These are phyloP conservation scores for Tetrax tetrax DNA, from an alignment of 2,113 vertebrate species.

Conservation along the genomic window DNA sequence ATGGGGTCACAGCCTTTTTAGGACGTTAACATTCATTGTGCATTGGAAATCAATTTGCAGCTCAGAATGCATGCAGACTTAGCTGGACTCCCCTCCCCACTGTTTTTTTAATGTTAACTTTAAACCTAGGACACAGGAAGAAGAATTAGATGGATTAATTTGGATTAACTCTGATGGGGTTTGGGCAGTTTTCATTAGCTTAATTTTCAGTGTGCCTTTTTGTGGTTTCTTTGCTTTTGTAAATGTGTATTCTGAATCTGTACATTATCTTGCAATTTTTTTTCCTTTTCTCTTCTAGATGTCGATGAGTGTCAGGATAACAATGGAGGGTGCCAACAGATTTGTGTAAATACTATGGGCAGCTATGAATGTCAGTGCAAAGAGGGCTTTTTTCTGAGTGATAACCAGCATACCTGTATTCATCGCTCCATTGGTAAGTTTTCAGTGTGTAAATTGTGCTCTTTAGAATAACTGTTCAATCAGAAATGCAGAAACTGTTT, in stretches of 20 bases:
- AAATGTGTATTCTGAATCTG: not conserved
- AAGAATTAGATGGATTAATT: not conserved
- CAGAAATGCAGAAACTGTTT: not conserved
- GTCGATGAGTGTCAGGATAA: conserved; percentile 96
- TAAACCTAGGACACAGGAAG: not conserved
- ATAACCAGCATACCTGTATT: conserved; percentile 99
- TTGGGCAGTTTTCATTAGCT: not conserved
- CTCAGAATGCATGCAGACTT: not conserved
- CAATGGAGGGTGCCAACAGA: conserved; percentile 97
- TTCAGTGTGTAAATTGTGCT: not conserved
- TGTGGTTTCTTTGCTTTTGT: not conserved
- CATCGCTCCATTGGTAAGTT: conserved; percentile 94
- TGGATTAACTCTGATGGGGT: not conserved
- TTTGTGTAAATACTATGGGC: conserved; percentile 96
- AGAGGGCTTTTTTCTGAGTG: conserved; percentile 93
- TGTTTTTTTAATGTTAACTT: not conserved
- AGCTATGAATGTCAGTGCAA: conserved; percentile 97
- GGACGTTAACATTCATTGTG: not conserved
- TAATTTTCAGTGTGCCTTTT: not conserved
- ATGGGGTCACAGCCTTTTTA: conserved; percentile 50
- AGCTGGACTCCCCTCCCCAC: not conserved
- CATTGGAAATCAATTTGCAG: conserved; percentile 51
- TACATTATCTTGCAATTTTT: not conserved
- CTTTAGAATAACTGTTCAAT: not conserved
- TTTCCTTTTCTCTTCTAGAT: conserved; percentile 74